Conservation (phyloP, 2,797 vertebrate species). For the Limnodromus scolopaceus region DNA sequence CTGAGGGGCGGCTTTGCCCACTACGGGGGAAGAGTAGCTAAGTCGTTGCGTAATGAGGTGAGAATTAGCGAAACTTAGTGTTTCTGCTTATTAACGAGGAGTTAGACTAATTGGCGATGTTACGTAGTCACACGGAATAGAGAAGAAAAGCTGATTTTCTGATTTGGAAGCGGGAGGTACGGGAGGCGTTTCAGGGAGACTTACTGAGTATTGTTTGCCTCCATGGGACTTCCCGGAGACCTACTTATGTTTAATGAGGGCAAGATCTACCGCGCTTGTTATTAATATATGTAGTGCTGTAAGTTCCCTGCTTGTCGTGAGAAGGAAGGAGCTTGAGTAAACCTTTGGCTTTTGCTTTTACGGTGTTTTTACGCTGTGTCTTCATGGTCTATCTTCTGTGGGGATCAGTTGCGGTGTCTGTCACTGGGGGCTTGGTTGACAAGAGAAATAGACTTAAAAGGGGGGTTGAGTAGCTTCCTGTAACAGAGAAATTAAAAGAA, state of each 20-base stretch:
- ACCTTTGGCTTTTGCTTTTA: background rate
- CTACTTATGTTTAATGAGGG: background rate
- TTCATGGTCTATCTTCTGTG: background rate
- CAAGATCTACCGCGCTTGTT: background rate
- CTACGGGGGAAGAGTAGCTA: background rate
- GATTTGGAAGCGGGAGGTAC: background rate
- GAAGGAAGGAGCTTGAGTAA: background rate
- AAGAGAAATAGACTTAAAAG: background rate
- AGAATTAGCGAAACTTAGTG: slow-evolving; percentile 18
- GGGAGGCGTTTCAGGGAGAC: background rate
- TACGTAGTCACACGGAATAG: background rate
- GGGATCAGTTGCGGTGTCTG: background rate
- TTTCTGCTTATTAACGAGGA: background rate
- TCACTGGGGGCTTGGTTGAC: rapidly evolving
- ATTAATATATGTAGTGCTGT: rapidly evolving
- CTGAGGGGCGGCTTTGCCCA: background rate
- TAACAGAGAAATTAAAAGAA: background rate
- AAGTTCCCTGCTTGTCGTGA: background rate
- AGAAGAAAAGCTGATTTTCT: slow-evolving; percentile 48
- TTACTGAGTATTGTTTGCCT: background rate
- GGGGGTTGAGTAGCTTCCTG: too few species aligned
- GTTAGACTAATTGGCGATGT: background rate
- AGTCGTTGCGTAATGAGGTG: background rate
- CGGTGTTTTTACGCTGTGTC: rapidly evolving
- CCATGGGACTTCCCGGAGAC: background rate